Evolutionary conservation across 64 coral and sea anemone species (phyloP).

Genomic region (Exaiptasia diaphana): DNA sequence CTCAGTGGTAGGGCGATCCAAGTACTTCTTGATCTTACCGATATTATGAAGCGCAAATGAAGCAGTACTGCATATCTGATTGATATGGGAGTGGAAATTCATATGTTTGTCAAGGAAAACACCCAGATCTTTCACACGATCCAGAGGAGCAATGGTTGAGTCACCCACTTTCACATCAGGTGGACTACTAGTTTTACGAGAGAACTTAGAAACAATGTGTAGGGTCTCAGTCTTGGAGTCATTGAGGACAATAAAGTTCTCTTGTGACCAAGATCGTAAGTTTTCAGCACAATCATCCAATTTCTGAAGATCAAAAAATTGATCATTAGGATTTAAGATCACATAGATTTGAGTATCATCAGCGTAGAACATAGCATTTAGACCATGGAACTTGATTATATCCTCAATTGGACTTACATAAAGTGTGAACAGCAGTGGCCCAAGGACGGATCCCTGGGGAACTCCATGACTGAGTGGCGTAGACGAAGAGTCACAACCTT

Average conservation of each 20-base stretch:
- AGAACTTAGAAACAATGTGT: background rate
- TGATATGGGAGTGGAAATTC: conserved; percentile 22
- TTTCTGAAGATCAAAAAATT: background rate
- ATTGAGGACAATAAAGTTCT: background rate
- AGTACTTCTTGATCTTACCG: background rate
- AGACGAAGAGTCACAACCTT: background rate
- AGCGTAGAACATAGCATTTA: conserved; percentile 12
- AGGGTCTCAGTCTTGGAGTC: background rate
- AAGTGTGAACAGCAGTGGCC: background rate
- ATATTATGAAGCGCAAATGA: conserved; percentile 22
- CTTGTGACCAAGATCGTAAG: background rate
- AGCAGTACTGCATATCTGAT: conserved; percentile 33
- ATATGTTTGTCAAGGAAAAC: conserved; percentile 11
- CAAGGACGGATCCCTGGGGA: background rate
- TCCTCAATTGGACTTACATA: conserved; percentile 22
- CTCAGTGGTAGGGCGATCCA: conserved; percentile 14
- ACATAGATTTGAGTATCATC: conserved; percentile 18
- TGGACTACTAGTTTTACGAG: background rate
- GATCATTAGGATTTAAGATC: background rate
- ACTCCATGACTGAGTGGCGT: background rate
- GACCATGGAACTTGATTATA: conserved; percentile 3
- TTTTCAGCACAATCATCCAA: background rate
- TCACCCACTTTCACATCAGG: background rate
- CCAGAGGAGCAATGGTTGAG: background rate
- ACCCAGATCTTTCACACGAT: background rate